Evolutionary conservation across 2,113 vertebrate genomes (phyloP).

Genomic region (Cyphomyrus discorhynchus): DNA sequence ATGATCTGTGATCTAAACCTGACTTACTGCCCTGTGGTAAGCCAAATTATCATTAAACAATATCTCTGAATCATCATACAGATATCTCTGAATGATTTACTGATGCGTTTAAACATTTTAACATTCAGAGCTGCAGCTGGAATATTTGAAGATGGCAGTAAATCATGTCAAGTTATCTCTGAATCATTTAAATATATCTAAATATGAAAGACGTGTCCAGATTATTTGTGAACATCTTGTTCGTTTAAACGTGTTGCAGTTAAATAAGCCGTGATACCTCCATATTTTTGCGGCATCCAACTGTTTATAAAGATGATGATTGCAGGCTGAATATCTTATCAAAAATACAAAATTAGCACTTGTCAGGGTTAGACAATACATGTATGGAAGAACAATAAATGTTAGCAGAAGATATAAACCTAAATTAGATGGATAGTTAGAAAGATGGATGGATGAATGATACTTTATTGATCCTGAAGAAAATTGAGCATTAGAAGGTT

Average conservation of each 20-base stretch:
- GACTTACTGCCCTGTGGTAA: neutral
- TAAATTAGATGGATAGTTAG: neutral
- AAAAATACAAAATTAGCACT: neutral
- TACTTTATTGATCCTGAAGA: neutral
- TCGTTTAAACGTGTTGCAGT: neutral
- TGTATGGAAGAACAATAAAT: neutral
- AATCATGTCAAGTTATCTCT: neutral
- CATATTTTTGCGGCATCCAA: neutral
- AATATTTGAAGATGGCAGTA: neutral
- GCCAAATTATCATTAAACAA: neutral
- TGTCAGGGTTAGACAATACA: neutral
- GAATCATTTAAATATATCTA: neutral
- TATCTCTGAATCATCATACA: constrained; percentile 3
- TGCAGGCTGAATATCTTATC: neutral
- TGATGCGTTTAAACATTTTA: neutral
- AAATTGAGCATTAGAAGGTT: neutral
- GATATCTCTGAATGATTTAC: constrained; percentile 1
- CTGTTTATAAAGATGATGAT: neutral
- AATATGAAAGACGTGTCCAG: neutral
- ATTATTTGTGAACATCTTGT: neutral
- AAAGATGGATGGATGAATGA: neutral
- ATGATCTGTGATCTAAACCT: neutral
- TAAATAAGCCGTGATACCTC: neutral
- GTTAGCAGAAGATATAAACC: neutral
- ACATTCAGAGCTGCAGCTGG: neutral